These are phyloP conservation scores for Willowsia nigromaculata DNA, from an alignment of 2,888 invertebrate genomes.

Conservation along the genomic window DNA sequence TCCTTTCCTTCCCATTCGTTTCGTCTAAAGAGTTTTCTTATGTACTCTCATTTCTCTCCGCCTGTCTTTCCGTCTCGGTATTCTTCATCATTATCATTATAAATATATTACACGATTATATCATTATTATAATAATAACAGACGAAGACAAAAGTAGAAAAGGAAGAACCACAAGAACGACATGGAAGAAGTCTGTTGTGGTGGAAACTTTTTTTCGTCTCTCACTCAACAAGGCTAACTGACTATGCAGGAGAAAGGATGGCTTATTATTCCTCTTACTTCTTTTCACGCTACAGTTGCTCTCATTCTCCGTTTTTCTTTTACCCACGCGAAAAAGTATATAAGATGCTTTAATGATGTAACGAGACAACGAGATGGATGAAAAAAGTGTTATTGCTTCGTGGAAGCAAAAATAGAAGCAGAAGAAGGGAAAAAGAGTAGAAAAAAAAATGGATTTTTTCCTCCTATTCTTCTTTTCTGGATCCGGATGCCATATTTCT, in stretches of 20 bases:
- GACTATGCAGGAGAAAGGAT: background rate
- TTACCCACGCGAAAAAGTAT: background rate
- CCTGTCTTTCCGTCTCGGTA: background rate
- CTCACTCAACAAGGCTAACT: slow-evolving; percentile 1
- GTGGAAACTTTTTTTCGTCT: background rate
- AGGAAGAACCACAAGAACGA: background rate
- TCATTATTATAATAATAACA: background rate
- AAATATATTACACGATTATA: background rate
- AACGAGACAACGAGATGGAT: slow-evolving; percentile 30
- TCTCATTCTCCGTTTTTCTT: slow-evolving; percentile 3
- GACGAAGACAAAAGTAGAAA: background rate
- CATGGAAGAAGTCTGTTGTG: background rate
- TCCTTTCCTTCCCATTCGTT: background rate
- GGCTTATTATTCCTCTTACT: slow-evolving; percentile 33
- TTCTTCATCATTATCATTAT: background rate
- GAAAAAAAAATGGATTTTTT: slow-evolving; percentile 10
- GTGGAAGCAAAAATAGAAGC: background rate
- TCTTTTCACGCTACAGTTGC: slow-evolving; percentile 17
- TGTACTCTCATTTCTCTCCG: background rate
- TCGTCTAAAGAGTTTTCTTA: background rate
- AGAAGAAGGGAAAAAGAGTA: background rate
- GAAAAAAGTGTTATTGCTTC: slow-evolving; percentile 25
- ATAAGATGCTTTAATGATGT: slow-evolving; percentile 35
- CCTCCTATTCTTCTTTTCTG: background rate
- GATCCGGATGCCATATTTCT: slow-evolving; percentile 46